phyloP scores from a whole-genome alignment of 1,140 invertebrate genomes.

The Eurytemora carolleeae region DNA sequence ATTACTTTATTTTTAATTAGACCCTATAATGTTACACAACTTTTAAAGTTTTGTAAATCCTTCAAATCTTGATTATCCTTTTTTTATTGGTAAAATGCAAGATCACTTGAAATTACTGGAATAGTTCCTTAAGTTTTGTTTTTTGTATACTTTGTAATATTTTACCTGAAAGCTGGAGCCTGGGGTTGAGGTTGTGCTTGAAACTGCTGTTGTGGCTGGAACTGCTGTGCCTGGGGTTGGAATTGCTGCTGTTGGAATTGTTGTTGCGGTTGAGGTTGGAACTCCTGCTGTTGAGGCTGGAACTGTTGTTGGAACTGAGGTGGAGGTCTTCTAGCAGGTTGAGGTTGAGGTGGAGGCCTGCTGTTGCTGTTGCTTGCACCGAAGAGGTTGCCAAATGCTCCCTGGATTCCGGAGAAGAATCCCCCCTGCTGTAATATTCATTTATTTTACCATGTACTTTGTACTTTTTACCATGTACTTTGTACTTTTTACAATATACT shows the following conservation, averaged over 20 bases:
- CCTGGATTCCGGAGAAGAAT: neutral
- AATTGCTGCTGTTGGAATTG: neutral
- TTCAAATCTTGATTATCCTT: too few relatives aligned
- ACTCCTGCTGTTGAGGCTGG: neutral
- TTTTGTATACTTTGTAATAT: neutral
- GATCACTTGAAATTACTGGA: too few relatives aligned
- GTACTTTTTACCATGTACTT: too few relatives aligned
- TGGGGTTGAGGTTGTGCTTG: neutral
- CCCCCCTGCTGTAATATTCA: neutral
- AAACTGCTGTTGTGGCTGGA: neutral
- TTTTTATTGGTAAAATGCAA: too few relatives aligned
- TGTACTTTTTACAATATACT: too few relatives aligned
- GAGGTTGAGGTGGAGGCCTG: neutral
- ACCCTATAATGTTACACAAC: neutral
- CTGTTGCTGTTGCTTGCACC: neutral
- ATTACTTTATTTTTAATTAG: too few relatives aligned
- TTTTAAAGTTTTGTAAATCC: neutral
- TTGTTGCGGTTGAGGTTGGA: neutral
- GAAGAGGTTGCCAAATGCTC: neutral
- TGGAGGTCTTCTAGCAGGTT: neutral
- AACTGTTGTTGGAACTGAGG: neutral
- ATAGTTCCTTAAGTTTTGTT: too few relatives aligned
- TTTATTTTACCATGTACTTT: too few relatives aligned
- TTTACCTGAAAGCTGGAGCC: neutral
- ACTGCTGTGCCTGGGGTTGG: neutral